These are phyloP conservation scores for Acholoe squamosa DNA, from an alignment of 2,888 invertebrate species.

Conservation along the genomic window DNA sequence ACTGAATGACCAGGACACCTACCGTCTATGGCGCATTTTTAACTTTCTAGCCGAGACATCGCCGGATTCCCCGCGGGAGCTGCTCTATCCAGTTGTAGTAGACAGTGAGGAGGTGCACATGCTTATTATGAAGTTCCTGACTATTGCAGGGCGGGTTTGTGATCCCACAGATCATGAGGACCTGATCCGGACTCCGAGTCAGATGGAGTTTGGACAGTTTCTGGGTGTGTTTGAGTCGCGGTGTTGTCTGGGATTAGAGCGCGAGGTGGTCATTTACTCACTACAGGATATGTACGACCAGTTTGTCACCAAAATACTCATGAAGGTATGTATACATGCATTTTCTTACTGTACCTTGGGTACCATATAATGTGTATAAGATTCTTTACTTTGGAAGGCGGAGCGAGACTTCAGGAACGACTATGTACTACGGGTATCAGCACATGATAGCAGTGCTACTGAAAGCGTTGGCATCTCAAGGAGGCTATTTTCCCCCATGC, in stretches of 20 bases:
- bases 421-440: too few species aligned
- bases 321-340: conserved; percentile 57
- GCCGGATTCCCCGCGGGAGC: conserved; percentile 82
- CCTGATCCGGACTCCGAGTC: not conserved
- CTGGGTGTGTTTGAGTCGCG: conserved; percentile 25
- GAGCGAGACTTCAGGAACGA: too few species aligned
- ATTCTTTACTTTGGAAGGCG: too few species aligned
- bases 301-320: conserved; percentile 52
- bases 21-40: conserved; percentile 88
- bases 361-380: too few species aligned
- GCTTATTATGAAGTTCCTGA: conserved; percentile 68
- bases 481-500: too few species aligned
- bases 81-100: conserved; percentile 73
- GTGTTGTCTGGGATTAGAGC: conserved; percentile 47
- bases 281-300: conserved; percentile 61
- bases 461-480: too few species aligned
- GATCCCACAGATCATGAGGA: conserved; percentile 61
- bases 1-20: conserved; percentile 88
- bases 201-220: conserved; percentile 48
- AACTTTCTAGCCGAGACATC: conserved; percentile 89
- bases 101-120: conserved; percentile 76
- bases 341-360: not conserved
- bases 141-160: conserved; percentile 63
- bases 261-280: conserved; percentile 45
- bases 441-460: too few species aligned